A percentile compares a stretch with the other conserved stretches of the same genome.
phyloP scores from a whole-genome alignment of 1,140 invertebrate species.

The Penaeus japonicus region DNA sequence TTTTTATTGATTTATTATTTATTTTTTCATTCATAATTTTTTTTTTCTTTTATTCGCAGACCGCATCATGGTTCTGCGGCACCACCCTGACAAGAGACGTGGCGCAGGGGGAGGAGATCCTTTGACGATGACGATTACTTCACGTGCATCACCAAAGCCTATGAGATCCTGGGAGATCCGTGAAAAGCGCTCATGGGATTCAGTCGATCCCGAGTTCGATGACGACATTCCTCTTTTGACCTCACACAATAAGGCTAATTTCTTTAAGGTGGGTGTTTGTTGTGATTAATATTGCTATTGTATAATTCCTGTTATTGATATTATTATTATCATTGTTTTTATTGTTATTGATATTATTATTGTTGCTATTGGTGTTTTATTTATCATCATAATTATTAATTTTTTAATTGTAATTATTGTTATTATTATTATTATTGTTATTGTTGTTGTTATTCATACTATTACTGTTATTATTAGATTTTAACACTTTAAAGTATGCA shows the following conservation, averaged over 20 bases:
- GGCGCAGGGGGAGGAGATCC: constrained; percentile 83
- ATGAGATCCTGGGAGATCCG: constrained; percentile 87
- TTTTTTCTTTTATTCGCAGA: no score
- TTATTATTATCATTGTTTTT: background rate
- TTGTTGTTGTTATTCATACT: no score
- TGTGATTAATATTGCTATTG: background rate
- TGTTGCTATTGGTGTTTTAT: no score
- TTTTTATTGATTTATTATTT: no score
- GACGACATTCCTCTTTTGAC: constrained; percentile 81
- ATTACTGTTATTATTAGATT: no score
- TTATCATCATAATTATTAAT: background rate
- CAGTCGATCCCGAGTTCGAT: constrained; percentile 93
- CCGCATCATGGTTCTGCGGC: constrained; percentile 86
- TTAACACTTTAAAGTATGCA: no score
- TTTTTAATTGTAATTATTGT: background rate
- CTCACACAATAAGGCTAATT: constrained; percentile 79
- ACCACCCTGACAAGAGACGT: constrained; percentile 98
- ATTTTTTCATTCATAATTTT: no score
- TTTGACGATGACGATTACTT: constrained; percentile 94
- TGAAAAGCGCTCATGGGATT: constrained; percentile 89
- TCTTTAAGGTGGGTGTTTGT: constrained; percentile 72
- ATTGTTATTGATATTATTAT: no score
- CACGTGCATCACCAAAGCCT: constrained; percentile 98
- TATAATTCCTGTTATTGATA: background rate
- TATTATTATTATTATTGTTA: no score